phyloP scores from a whole-genome alignment of 2,888 invertebrate species.

The Xestia sexstrigata region DNA sequence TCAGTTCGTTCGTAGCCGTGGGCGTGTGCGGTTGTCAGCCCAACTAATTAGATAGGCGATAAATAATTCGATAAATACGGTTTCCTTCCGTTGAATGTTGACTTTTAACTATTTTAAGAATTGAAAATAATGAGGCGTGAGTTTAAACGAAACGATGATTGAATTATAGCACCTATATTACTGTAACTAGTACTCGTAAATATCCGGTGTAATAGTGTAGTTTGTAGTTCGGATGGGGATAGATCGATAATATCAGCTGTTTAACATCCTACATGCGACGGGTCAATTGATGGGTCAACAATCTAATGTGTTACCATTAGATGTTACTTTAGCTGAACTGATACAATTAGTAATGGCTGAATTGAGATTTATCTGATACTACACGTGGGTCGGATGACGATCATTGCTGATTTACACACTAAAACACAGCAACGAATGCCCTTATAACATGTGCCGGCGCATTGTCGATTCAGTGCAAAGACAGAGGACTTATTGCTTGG shows the following conservation, averaged over 20 bases:
- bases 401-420: neutral
- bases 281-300: conserved; percentile 51
- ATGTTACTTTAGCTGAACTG: conserved; percentile 24
- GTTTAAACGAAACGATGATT: conserved; percentile 23
- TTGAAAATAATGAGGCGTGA: conserved; percentile 6
- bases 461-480: neutral
- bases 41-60: conserved; percentile 48
- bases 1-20: conserved; percentile 69
- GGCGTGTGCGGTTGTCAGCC: conserved; percentile 72
- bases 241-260: conserved; percentile 21
- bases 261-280: conserved; percentile 15
- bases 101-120: conserved; percentile 39
- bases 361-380: conserved; percentile 39
- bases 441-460: neutral
- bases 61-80: conserved; percentile 41
- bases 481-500: neutral
- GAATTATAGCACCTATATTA: conserved; percentile 11
- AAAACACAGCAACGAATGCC: neutral
- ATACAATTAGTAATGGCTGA: conserved; percentile 40
- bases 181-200: conserved; percentile 28
- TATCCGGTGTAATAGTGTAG: conserved; percentile 17
- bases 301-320: conserved; percentile 42
- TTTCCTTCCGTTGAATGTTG: conserved; percentile 42
- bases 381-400: neutral
- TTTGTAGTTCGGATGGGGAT: conserved; percentile 10